Evolutionary conservation across 2,113 vertebrate genomes (phyloP).

Genomic region (Brienomyrus longianalis): DNA sequence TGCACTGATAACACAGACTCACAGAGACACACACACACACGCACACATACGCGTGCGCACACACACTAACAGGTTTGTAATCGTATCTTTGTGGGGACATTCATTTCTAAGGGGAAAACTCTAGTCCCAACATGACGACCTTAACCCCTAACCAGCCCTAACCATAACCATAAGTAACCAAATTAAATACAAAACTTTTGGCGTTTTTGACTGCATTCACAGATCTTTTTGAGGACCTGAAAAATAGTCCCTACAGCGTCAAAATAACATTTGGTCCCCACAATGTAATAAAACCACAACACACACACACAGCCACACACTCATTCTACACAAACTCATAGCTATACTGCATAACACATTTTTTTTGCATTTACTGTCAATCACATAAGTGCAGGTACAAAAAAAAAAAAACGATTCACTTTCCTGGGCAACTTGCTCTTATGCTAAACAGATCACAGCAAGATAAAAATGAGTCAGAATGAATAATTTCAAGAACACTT

Average conservation of each 20-base stretch:
- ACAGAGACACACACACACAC: slow-evolving; percentile 20
- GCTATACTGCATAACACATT: not conserved
- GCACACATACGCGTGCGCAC: slow-evolving; percentile 21
- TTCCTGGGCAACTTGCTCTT: not conserved
- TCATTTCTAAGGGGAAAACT: no score
- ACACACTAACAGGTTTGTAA: slow-evolving; percentile 2
- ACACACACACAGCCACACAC: slow-evolving; percentile 18
- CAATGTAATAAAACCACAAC: not conserved
- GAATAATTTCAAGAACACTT: not conserved
- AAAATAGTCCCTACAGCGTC: no score
- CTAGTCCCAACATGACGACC: no score
- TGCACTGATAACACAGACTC: slow-evolving; percentile 28
- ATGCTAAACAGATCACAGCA: not conserved
- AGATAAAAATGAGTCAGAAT: not conserved
- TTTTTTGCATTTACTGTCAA: not conserved
- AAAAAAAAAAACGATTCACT: not conserved
- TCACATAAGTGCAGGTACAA: not conserved
- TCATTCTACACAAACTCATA: not conserved
- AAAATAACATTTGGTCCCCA: no score
- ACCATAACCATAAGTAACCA: no score
- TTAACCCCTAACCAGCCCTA: no score
- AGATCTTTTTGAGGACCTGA: no score
- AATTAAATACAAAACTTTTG: no score
- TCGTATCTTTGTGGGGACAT: no score
- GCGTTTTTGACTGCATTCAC: no score